A percentile compares a stretch with the other conserved stretches of the same genome.
These are phyloP conservation scores for Ips typographus DNA, from an alignment of 1,140 invertebrate genomes.

Conservation along the genomic window DNA sequence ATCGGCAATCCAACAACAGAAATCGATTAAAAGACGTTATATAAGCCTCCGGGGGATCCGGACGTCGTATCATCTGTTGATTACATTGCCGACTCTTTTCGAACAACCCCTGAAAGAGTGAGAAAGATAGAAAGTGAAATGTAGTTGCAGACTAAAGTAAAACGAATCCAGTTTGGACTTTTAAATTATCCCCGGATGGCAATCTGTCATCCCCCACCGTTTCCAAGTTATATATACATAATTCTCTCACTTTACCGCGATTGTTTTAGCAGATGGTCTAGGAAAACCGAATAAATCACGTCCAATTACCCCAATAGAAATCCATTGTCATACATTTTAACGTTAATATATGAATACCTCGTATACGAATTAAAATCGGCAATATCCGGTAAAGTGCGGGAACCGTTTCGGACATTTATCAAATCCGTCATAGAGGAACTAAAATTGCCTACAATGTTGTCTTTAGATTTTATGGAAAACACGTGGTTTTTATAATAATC, in stretches of 20 bases:
- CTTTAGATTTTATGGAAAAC: too few relatives aligned
- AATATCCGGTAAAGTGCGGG: conserved; percentile 8
- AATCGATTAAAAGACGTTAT: conserved; percentile 33
- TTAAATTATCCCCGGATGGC: neutral
- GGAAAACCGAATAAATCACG: conserved; percentile 1
- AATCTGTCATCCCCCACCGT: neutral
- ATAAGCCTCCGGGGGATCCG: conserved; percentile 18
- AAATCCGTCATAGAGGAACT: neutral
- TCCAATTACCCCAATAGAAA: conserved; percentile 10
- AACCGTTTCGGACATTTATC: conserved; percentile 8
- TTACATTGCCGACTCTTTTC: conserved; percentile 4
- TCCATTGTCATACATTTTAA: conserved; percentile 11
- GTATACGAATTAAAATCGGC: conserved; percentile 8
- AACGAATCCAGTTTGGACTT: too few relatives aligned
- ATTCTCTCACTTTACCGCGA: neutral
- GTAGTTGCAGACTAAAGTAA: neutral
- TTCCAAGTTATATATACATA: neutral
- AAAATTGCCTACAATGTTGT: too few relatives aligned
- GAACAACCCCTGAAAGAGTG: neutral
- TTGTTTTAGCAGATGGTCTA: conserved; percentile 12
- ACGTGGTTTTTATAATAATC: too few relatives aligned
- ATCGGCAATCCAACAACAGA: conserved; percentile 28
- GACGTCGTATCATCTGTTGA: conserved; percentile 29
- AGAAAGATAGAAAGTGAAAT: neutral
- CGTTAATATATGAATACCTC: conserved; percentile 8